Evolutionary conservation across 53 echinoderm and acorn worm genomes (phyloP), one percentile per base, ranked within the genome.

Genomic region (Stichopus horrens): DNA sequence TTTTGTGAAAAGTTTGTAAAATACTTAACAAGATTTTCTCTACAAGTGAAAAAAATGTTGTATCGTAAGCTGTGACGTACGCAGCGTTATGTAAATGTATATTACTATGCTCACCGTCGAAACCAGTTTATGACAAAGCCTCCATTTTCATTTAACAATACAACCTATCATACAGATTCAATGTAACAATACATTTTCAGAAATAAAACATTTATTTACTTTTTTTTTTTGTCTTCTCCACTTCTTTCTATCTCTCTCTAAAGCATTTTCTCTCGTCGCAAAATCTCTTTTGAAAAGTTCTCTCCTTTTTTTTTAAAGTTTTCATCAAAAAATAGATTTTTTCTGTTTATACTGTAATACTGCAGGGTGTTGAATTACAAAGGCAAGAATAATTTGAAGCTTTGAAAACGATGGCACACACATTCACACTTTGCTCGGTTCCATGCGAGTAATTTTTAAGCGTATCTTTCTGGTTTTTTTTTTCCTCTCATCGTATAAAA

Each of bases 341-440:
- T 71, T 37, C 37, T 37, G 37, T 37, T 37, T 37, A 37, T 9
- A 59, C 59, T 59, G 8, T 59, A 71, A 71, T 71, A 71, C 71
- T 71, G 71, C 71, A 71, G 71, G 71, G 71, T 71, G 71, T 71
- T 71, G 71, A 71, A 71, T 71, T 71, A 71, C 71, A 71, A 71
- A 71, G 71, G 71, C 71, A 71, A 71, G 71, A 71, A 71, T 71
- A 71, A 71, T 13, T 71, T 18, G 71, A n/a, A 71, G 71, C 71
- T 71, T 71, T 71, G 71, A 71, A 71, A 71, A 71, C 71, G 59
- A 71, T 71, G 71, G 16, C 63, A 63, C 63, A 63, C 63, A 60
- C 63, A 20, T 20, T n/a, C 71, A 71, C 71, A 71, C 19, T 71
- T 2, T 21, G 71, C 71, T 71, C 71, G 18, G 18, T 71, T 18